Evolutionary conservation across 2,888 invertebrate genomes (phyloP), one percentile per base, ranked within the genome.

Genomic region (Lochmaea capreae): DNA sequence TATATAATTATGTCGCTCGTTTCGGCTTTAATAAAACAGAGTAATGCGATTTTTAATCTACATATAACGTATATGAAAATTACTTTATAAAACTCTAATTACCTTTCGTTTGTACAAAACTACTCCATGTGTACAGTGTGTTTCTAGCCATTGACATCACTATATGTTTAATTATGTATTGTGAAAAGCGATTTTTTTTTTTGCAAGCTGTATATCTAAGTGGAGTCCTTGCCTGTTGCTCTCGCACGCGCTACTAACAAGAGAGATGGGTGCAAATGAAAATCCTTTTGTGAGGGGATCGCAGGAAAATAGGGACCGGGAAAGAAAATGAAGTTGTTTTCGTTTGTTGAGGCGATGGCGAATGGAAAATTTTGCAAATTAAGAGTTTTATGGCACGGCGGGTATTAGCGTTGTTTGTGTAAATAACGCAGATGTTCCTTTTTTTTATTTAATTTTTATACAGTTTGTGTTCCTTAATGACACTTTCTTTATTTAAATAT

Each of bases 171-270:
- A 26, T 26, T 3, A 2, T 26, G 26, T 26, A 0, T 26, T 26
- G 26, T 26, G 4, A 26, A 26, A 26, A 26, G 26, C 26, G 26
- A 2, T 33, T 5, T 4, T 33, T 46, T 46, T 46, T 46, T 4
- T 12, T 4, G 12, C 8, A 46, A 4, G 12, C 46, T 12, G 14
- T 12, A 46, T 12, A 14, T 46, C 4, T 12, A 46, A 14, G 46
- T 46, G 33, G 61, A 43, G 26, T 6, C 59, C 11, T 67, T 63
- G 80, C 81, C 81, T 81, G 83, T 81, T 82, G 83, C 81, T 79
- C 77, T 80, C 76, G 59, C 73, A 75, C 76, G 68, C 77, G 68
- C 75, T 76, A 62, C 68, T 62, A 78, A 75, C 73, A 79, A 80
- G 74, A 78, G 77, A 79, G 80, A 79, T 67, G 75, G 73, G 65